phyloP scores from a whole-genome alignment of 2,888 invertebrate species.

The Tillus elongatus region DNA sequence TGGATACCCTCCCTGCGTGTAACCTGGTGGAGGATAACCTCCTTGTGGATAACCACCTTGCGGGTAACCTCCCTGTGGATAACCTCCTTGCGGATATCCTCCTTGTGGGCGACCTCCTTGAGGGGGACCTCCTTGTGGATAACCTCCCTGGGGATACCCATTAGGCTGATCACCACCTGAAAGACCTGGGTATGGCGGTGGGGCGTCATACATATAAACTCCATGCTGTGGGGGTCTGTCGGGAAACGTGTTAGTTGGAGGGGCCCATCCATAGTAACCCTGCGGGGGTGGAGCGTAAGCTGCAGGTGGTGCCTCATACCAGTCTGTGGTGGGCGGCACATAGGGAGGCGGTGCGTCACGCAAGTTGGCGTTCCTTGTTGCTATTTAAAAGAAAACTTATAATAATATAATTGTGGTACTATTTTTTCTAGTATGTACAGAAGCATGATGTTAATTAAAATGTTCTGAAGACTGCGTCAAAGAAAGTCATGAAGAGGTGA shows the following conservation, averaged over 20 bases:
- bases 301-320: slow-evolving; percentile 84
- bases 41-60: slow-evolving; percentile 22
- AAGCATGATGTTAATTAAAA: no score
- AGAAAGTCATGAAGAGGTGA: no score
- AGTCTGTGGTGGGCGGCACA: slow-evolving; percentile 65
- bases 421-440: no score
- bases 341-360: slow-evolving; percentile 72
- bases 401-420: no score
- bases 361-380: slow-evolving; percentile 51
- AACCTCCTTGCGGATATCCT: slow-evolving; percentile 30
- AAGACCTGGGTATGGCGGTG: slow-evolving; percentile 92
- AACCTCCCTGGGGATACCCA: slow-evolving; percentile 19
- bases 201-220: slow-evolving; percentile 83
- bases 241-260: slow-evolving; percentile 65
- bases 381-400: slow-evolving; percentile 31
- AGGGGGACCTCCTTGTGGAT: slow-evolving; percentile 23
- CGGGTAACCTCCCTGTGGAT: slow-evolving; percentile 27
- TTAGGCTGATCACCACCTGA: slow-evolving; percentile 14
- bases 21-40: slow-evolving; percentile 22
- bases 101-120: slow-evolving; percentile 20
- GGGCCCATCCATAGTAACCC: slow-evolving; percentile 90
- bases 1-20: slow-evolving; percentile 17
- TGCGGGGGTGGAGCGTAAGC: slow-evolving; percentile 78
- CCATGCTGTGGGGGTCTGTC: slow-evolving; percentile 66
- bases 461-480: no score